Evolutionary conservation across 2,888 invertebrate genomes (phyloP).

Genomic region (Eilema caniola): DNA sequence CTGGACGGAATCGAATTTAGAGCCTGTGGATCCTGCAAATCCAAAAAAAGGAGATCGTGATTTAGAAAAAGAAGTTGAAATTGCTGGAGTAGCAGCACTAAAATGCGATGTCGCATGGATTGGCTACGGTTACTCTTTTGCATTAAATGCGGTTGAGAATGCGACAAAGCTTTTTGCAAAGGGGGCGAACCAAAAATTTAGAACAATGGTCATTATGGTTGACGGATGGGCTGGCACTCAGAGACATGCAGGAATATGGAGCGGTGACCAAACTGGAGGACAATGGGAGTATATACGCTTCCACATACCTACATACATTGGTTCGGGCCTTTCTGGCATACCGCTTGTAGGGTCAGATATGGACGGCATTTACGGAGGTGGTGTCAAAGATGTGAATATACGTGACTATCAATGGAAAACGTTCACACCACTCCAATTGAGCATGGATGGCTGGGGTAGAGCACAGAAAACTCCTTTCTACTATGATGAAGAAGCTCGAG

Average conservation of each 20-base stretch:
- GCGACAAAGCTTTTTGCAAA: slow-evolving; percentile 69
- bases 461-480: slow-evolving; percentile 76
- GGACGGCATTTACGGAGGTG: slow-evolving; percentile 80
- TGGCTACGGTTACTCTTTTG: slow-evolving; percentile 78
- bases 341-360: slow-evolving; percentile 80
- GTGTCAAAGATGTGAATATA: slow-evolving; percentile 69
- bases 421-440: slow-evolving; percentile 80
- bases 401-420: slow-evolving; percentile 83
- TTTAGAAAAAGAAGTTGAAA: slow-evolving; percentile 71
- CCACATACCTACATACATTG: slow-evolving; percentile 81
- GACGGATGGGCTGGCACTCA: slow-evolving; percentile 84
- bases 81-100: slow-evolving; percentile 74
- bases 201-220: slow-evolving; percentile 78
- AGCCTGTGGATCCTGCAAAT: slow-evolving; percentile 71
- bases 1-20: slow-evolving; percentile 80
- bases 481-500: slow-evolving; percentile 69
- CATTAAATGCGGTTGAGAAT: slow-evolving; percentile 73
- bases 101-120: slow-evolving; percentile 84
- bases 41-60: slow-evolving; percentile 82
- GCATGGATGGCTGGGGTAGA: slow-evolving; percentile 82
- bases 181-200: slow-evolving; percentile 55
- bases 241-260: slow-evolving; percentile 79
- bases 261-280: slow-evolving; percentile 80
- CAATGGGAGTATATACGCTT: slow-evolving; percentile 82
- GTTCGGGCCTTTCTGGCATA: slow-evolving; percentile 77